Conservation (phyloP, 2,113 vertebrate genomes). For the Zapus hudsonius region DNA sequence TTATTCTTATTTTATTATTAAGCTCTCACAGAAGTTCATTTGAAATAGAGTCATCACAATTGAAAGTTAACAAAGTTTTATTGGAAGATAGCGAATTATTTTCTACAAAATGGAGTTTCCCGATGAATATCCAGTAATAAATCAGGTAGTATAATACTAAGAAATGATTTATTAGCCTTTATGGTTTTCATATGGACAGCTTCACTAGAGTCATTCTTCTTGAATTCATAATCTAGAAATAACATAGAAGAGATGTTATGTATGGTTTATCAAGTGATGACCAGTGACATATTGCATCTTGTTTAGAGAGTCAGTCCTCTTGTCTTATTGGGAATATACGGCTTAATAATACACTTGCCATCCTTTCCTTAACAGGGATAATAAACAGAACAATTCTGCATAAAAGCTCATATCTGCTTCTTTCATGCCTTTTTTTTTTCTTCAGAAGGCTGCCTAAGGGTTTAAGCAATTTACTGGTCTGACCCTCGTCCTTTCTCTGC, state of each 20-base stretch:
- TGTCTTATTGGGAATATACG: conserved; percentile 82
- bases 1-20: conserved; percentile 83
- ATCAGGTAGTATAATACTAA: conserved; percentile 71
- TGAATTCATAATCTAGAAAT: conserved; percentile 81
- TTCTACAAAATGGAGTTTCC: conserved; percentile 76
- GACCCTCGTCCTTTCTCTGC: conserved; percentile 89
- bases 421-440: conserved; percentile 89
- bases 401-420: conserved; percentile 89
- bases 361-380: conserved; percentile 88
- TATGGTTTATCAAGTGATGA: conserved; percentile 77
- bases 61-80: conserved; percentile 85
- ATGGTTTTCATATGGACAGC: conserved; percentile 64
- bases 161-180: conserved; percentile 70
- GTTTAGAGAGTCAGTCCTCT: conserved; percentile 78
- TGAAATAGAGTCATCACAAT: conserved; percentile 79
- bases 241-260: conserved; percentile 74
- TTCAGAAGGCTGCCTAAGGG: conserved; percentile 89
- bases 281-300: conserved; percentile 81
- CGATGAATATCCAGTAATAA: conserved; percentile 79
- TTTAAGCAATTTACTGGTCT: conserved; percentile 91
- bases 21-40: conserved; percentile 69
- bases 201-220: conserved; percentile 79
- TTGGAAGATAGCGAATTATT: conserved; percentile 62
- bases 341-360: conserved; percentile 86
- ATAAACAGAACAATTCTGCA: conserved; percentile 90